These are phyloP conservation scores for Caprella mutica DNA, from an alignment of 2,888 invertebrate genomes.

Conservation along the genomic window DNA sequence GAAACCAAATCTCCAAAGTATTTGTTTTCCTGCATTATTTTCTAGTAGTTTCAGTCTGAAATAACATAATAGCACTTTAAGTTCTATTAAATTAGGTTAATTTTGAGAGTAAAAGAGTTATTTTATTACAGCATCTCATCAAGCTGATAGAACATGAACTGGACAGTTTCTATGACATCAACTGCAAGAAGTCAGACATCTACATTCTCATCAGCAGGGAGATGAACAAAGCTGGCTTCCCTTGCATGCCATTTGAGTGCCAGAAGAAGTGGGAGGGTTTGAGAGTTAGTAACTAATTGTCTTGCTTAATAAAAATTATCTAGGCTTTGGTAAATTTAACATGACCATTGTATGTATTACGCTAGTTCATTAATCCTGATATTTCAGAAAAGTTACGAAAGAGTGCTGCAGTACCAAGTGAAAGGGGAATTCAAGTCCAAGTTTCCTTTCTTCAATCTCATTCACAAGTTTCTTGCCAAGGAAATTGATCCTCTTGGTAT, in stretches of 20 bases:
- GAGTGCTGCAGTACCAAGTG: conserved; percentile 26
- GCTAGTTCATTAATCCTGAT: too few relatives aligned
- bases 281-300: conserved; percentile 8
- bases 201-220: neutral
- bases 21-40: too few relatives aligned
- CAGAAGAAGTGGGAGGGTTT: conserved; percentile 29
- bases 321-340: neutral
- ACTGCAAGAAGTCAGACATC: conserved; percentile 18
- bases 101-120: too few relatives aligned
- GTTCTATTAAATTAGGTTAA: too few relatives aligned
- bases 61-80: too few relatives aligned
- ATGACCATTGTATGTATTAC: too few relatives aligned
- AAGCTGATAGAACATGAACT: conserved; percentile 16
- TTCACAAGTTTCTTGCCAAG: conserved; percentile 26
- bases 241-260: conserved; percentile 16
- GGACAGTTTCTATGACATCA: conserved; percentile 22
- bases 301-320: neutral
- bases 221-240: neutral
- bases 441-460: conserved; percentile 27
- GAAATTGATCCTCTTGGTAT: conserved; percentile 28
- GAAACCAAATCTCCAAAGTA: too few relatives aligned
- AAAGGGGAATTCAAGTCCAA: conserved; percentile 18
- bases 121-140: conserved; percentile 16
- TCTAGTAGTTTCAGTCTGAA: too few relatives aligned
- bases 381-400: conserved; percentile 25